Percentiles rank a stretch among this genome's conserved stretches.
Evolutionary conservation across 2,797 vertebrate species (phyloP).

Genomic region (Macropodus opercularis): DNA sequence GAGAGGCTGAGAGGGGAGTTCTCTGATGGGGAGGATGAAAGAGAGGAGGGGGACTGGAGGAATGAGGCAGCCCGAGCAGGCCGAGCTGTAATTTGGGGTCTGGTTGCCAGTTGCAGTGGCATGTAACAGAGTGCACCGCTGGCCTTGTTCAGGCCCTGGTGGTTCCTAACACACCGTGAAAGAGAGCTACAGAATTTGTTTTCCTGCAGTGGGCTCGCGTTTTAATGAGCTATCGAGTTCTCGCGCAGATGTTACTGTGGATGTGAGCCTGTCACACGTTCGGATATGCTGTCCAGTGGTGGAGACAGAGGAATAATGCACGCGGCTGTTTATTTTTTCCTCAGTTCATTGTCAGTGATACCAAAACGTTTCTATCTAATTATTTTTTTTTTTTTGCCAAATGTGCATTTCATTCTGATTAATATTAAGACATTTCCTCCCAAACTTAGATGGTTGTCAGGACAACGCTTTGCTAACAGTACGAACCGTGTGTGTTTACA

Average conservation of each 20-base stretch:
- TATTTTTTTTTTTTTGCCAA: slow-evolving; percentile 10
- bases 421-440: slow-evolving; percentile 29
- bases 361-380: slow-evolving; percentile 8
- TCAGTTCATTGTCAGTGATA: slow-evolving; percentile 10
- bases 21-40: slow-evolving; percentile 61
- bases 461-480: slow-evolving; percentile 43
- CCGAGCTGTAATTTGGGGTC: slow-evolving; percentile 61
- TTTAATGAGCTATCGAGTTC: slow-evolving; percentile 38
- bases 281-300: not conserved
- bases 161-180: slow-evolving; percentile 49
- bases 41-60: slow-evolving; percentile 27
- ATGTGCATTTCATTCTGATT: slow-evolving; percentile 18
- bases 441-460: slow-evolving; percentile 43
- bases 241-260: not conserved
- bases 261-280: not conserved
- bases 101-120: slow-evolving; percentile 58
- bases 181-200: slow-evolving; percentile 44
- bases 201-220: slow-evolving; percentile 30
- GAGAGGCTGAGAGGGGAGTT: slow-evolving; percentile 58
- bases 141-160: slow-evolving; percentile 25
- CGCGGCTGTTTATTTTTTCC: slow-evolving; percentile 10
- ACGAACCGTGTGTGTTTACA: slow-evolving; percentile 18
- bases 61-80: slow-evolving; percentile 11
- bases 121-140: slow-evolving; percentile 26
- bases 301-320: slow-evolving; percentile 18